Evolutionary conservation across 2,113 vertebrate species (phyloP).

Genomic region (Callorhinus ursinus): DNA sequence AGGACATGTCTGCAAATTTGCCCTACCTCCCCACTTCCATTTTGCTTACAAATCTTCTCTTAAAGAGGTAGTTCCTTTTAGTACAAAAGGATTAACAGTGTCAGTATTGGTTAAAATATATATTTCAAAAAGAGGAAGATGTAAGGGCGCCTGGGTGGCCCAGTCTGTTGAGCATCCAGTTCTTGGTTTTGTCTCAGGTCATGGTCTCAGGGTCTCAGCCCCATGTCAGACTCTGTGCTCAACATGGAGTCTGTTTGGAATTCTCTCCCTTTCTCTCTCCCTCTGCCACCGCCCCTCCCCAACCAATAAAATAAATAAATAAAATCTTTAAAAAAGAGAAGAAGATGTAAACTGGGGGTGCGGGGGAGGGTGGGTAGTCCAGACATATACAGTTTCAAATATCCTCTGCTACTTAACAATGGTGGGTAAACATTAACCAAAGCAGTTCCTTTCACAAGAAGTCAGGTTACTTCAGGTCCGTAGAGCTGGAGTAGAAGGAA

Average conservation of each 20-base stretch:
- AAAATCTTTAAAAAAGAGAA: neutral
- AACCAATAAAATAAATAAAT: neutral
- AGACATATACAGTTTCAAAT: neutral
- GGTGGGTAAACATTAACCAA: neutral
- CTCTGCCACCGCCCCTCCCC: neutral
- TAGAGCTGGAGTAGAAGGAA: neutral
- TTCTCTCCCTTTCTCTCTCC: neutral
- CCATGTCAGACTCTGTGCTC: neutral
- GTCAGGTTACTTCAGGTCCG: neutral
- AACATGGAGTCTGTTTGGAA: neutral
- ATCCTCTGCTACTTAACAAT: neutral
- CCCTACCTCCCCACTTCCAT: neutral
- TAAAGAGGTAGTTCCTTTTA: constrained; percentile 34
- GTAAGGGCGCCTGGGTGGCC: neutral
- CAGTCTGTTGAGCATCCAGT: neutral
- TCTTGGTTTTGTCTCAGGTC: neutral
- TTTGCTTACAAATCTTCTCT: neutral
- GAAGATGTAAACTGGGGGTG: neutral
- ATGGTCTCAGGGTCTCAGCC: neutral
- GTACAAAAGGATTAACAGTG: neutral
- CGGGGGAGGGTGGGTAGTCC: neutral
- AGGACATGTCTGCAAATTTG: constrained; percentile 48
- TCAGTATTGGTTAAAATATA: neutral
- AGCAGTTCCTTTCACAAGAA: neutral
- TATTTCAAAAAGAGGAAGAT: neutral